A percentile compares a stretch with the other conserved stretches of the same genome.
These are phyloP conservation scores for Uropsilus gracilis DNA, from an alignment of 2,113 vertebrate genomes.

Conservation along the genomic window DNA sequence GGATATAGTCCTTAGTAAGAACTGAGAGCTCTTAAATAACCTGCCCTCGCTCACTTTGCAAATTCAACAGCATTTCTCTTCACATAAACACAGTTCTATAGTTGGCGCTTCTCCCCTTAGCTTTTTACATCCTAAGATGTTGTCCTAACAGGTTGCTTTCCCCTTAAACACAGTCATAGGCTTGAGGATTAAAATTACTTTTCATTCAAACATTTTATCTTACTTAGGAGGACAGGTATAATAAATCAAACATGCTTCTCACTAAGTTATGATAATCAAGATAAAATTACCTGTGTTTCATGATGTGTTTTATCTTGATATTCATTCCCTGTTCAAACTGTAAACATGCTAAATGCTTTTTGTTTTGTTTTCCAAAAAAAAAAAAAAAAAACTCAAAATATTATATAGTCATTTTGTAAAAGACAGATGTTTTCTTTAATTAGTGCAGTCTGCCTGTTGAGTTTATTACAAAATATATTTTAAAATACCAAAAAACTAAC, in stretches of 20 bases:
- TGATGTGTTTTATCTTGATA: constrained; percentile 36
- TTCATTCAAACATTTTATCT: constrained; percentile 66
- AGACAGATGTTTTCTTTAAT: background rate
- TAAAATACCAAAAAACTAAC: background rate
- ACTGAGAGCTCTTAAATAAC: background rate
- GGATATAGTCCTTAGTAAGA: background rate
- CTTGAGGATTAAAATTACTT: constrained; percentile 61
- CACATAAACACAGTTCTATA: background rate
- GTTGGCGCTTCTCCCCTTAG: background rate
- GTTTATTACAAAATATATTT: background rate
- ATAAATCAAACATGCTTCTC: constrained; percentile 62
- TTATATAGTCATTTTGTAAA: background rate
- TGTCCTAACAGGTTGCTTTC: background rate
- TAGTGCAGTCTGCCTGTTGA: background rate
- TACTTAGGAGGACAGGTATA: constrained; percentile 50
- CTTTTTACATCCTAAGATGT: background rate
- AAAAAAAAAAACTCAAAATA: background rate
- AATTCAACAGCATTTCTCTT: background rate
- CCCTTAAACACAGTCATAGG: background rate
- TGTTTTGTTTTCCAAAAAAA: background rate
- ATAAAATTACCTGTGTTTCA: constrained; percentile 43
- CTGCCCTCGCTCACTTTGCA: background rate
- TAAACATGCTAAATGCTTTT: constrained; percentile 34
- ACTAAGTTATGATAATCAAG: constrained; percentile 52
- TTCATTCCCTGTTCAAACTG: background rate